These are phyloP conservation scores for Sminthopsis crassicaudata DNA, from an alignment of 2,113 vertebrate genomes.

Conservation along the genomic window DNA sequence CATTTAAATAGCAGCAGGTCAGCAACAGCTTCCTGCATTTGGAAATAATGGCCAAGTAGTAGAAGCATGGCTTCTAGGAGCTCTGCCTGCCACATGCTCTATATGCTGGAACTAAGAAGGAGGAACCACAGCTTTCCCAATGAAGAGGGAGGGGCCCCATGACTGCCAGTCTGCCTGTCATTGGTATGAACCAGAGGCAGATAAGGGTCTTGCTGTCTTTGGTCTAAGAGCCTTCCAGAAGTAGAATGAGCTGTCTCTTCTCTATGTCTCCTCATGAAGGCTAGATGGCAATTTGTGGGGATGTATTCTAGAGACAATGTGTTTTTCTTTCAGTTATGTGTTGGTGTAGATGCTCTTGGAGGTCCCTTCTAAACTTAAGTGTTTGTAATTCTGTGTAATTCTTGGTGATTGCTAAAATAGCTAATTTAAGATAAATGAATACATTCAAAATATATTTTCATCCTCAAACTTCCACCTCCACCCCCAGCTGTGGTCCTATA, in stretches of 20 bases:
- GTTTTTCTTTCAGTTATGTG: not conserved
- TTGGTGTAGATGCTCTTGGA: not conserved
- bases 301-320: not conserved
- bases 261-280: not conserved
- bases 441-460: not conserved
- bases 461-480: not conserved
- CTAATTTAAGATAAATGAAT: not conserved
- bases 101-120: not conserved
- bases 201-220: not conserved
- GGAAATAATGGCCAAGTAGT: not conserved
- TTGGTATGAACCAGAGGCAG: not conserved
- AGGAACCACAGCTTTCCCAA: not conserved
- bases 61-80: not conserved
- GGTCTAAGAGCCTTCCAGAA: not conserved
- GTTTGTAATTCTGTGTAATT: not conserved
- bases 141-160: not conserved
- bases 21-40: not conserved
- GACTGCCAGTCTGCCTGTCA: conserved; percentile 36
- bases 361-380: not conserved
- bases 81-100: conserved; percentile 35
- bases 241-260: not conserved
- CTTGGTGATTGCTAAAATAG: not conserved
- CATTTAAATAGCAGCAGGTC: conserved; percentile 15
- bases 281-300: not conserved
- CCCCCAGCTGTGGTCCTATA: not conserved